Evolutionary conservation across 2,888 invertebrate genomes (phyloP), one percentile per base, ranked within the genome.

Genomic region (Pemphredon lugubris): DNA sequence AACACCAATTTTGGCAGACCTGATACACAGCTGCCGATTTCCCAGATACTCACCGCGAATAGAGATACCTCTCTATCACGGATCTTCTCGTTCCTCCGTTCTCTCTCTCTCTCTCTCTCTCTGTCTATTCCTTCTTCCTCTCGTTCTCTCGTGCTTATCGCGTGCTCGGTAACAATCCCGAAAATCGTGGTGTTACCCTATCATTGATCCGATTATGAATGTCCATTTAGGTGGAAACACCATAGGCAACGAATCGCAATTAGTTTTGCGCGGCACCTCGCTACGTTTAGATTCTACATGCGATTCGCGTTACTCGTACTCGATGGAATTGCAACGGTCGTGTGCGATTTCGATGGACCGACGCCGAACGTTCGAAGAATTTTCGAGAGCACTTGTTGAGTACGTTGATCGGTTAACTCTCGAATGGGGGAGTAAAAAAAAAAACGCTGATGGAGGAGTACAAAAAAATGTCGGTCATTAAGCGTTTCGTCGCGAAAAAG

Each of bases 181-280:
- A 23, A n/a, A 32, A 23, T 0, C 51, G 7, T 37, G 26, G 4
- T 5, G 64, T 55, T 65, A 69, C 58, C 57, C 65, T n/a, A n/a
- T n/a, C 37, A 47, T 23, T 32, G 51, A 69, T 66, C 57, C 53
- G 69, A 58, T 69, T 59, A 65, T 65, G 55, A 59, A 64, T 57
- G 32, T 21, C 11, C 23, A 37, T 40, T 34, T 59, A 2, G 16
- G 13, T 26, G 14, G 37, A 1, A 32, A 51, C 45, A 61, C 0
- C 51, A 48, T 67, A n/a, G n/a, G n/a, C n/a, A n/a, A n/a, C 64
- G 21, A 37, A 54, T 66, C 44, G 37, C 65, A n/a, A 44, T 64
- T 66, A 63, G 39, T 68, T 68, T 68, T 65, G 23, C 64, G 30
- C 16, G 4, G 14, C 50, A 2, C 42, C 26, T 14, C 30, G 54